A percentile compares a stretch with the other conserved stretches of the same genome.
Conservation (phyloP, 2,888 invertebrate species). For the Dicyrtomina minuta region DNA sequence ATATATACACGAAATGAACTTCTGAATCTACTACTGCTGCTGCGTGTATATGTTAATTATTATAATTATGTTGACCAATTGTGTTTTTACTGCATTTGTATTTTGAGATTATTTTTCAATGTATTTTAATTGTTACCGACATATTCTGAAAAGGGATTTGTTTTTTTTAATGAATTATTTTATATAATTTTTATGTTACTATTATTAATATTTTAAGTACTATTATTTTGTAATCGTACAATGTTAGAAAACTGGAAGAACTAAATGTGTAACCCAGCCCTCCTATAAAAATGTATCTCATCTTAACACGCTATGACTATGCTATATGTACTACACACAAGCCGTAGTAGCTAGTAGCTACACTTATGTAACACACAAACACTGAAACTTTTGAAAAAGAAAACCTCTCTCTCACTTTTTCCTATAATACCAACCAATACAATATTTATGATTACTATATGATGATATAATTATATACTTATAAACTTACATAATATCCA, state of each 20-base stretch:
- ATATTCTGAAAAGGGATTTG: slow-evolving; percentile 6
- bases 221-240: slow-evolving; percentile 18
- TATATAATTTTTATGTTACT: slow-evolving; percentile 9
- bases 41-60: background rate
- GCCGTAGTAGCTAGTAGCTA: too few relatives aligned
- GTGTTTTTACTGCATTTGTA: slow-evolving; percentile 28
- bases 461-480: slow-evolving; percentile 20
- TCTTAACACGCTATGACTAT: background rate
- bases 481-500: slow-evolving; percentile 16
- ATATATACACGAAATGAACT: slow-evolving; percentile 5
- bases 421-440: background rate
- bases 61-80: slow-evolving; percentile 6
- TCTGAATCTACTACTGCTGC: too few relatives aligned
- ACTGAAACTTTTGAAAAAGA: slow-evolving; percentile 1
- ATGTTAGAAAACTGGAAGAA: slow-evolving; percentile 7
- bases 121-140: slow-evolving; percentile 26
- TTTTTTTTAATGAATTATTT: slow-evolving; percentile 13
- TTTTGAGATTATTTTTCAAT: slow-evolving; percentile 27
- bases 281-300: slow-evolving; percentile 15
- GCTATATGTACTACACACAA: too few relatives aligned
- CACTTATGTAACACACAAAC: slow-evolving; percentile 5
- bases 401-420: slow-evolving; percentile 11
- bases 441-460: background rate
- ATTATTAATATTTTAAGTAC: slow-evolving; percentile 20
- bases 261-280: slow-evolving; percentile 10